A percentile compares a stretch with the other conserved stretches of the same genome.
Conservation (phyloP, 2,888 invertebrate species). For the Dascillus cervinus region DNA sequence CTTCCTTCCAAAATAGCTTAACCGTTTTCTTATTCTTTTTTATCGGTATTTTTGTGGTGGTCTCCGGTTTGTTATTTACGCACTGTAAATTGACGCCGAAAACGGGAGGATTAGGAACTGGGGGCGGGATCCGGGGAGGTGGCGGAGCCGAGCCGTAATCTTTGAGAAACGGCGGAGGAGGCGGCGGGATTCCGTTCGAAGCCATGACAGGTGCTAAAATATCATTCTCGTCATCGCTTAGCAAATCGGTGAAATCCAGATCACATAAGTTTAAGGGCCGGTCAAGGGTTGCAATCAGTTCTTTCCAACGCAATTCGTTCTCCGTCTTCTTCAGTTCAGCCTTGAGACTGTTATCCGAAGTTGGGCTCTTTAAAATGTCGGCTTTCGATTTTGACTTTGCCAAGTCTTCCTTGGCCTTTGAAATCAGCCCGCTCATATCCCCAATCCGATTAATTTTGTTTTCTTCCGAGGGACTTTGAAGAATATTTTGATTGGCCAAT, state of each 20-base stretch:
- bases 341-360: slow-evolving; percentile 55
- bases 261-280: slow-evolving; percentile 82
- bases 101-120: slow-evolving; percentile 44
- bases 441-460: slow-evolving; percentile 58
- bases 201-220: slow-evolving; percentile 59
- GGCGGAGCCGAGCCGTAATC: slow-evolving; percentile 41
- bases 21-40: slow-evolving; percentile 94
- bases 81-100: slow-evolving; percentile 36
- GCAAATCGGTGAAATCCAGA: slow-evolving; percentile 92
- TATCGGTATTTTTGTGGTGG: slow-evolving; percentile 46
- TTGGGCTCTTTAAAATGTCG: slow-evolving; percentile 66
- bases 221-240: slow-evolving; percentile 81
- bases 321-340: slow-evolving; percentile 77
- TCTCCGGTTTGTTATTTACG: slow-evolving; percentile 25
- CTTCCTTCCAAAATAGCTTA: slow-evolving; percentile 97
- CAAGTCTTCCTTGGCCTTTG: slow-evolving; percentile 86
- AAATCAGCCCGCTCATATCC: slow-evolving; percentile 84
- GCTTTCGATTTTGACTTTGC: slow-evolving; percentile 79
- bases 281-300: slow-evolving; percentile 53
- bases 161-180: slow-evolving; percentile 63
- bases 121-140: slow-evolving; percentile 49
- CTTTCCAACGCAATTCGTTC: slow-evolving; percentile 94
- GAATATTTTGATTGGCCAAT: slow-evolving; percentile 61
- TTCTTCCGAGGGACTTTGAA: slow-evolving; percentile 50
- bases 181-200: slow-evolving; percentile 64